A percentile compares a stretch with the other conserved stretches of the same genome.
phyloP scores from a whole-genome alignment of 2,888 invertebrate genomes.

The Cheilosia impressa region DNA sequence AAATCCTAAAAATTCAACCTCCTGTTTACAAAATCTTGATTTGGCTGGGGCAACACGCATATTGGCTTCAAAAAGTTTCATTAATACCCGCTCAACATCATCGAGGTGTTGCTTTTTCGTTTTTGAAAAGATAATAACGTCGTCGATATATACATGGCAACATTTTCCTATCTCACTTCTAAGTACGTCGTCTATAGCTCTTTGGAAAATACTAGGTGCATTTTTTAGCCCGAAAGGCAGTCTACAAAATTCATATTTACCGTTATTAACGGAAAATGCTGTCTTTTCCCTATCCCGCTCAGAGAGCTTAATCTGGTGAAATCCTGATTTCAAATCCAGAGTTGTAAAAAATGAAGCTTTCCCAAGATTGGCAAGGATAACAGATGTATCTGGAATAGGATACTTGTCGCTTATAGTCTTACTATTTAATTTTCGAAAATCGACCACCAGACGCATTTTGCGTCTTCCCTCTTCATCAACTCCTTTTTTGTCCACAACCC shows the following conservation, averaged over 20 bases:
- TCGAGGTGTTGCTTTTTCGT: slow-evolving; percentile 29
- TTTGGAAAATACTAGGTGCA: too few relatives aligned
- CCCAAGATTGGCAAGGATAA: too few relatives aligned
- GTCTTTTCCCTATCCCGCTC: too few relatives aligned
- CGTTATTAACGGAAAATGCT: too few relatives aligned
- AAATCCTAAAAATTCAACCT: slow-evolving; percentile 8
- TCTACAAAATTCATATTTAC: too few relatives aligned
- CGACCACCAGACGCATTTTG: slow-evolving; percentile 64
- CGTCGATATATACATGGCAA: slow-evolving; percentile 65
- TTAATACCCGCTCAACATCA: slow-evolving; percentile 14
- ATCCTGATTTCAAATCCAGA: too few relatives aligned
- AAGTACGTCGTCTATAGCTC: too few relatives aligned
- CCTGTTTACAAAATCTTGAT: slow-evolving; percentile 18
- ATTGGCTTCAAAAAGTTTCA: slow-evolving; percentile 34
- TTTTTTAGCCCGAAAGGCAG: too few relatives aligned
- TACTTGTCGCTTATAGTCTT: slow-evolving; percentile 1
- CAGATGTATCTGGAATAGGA: too few relatives aligned
- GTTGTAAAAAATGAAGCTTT: too few relatives aligned
- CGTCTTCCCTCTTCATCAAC: slow-evolving; percentile 38
- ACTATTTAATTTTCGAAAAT: slow-evolving; percentile 64
- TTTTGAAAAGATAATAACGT: slow-evolving; percentile 57
- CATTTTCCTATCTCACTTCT: too few relatives aligned
- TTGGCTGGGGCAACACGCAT: background rate
- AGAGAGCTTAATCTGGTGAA: too few relatives aligned
- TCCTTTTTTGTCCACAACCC: slow-evolving; percentile 64